Evolutionary conservation across 2,888 invertebrate species (phyloP), one percentile per base, ranked within the genome.

Genomic region (Mactromeris polynyma): DNA sequence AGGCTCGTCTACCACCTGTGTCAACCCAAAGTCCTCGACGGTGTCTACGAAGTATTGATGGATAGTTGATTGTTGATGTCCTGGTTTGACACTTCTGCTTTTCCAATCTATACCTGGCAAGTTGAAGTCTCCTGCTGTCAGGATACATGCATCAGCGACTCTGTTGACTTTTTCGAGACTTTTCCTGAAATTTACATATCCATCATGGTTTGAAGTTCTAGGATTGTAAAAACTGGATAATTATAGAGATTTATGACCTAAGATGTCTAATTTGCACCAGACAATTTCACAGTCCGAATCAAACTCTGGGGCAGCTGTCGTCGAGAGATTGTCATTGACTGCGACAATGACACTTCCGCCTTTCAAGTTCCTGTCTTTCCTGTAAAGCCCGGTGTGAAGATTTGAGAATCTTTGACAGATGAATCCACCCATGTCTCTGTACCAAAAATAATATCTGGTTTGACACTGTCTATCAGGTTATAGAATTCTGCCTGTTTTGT

Each of bases 311-410:
- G 40, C 80, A n/a, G 87, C 17, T 54, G 87, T 69, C 31, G 46
- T 77, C 0, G 26, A 33, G 19, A 89, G 42, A 17, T 81, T 36
- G 9, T 85, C 80, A 17, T 73, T 84, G 26, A 91, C 54, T 14
- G 90, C 90, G n/a, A 91, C 36, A 31, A 90, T 64, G 11, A 89
- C 91, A 31, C 90, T 89, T 14, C 91, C 87, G 19, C 85, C 89
- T 51, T 82, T 87, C 21, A 79, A 14, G 7, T 85, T 85, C n/a
- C 91, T 40, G 78, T 88, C 90, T 14, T 90, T 90, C 11, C 88
- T 17, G 42, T 81, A 89, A n/a, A 90, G 0, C 51, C n/a, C 17
- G 69, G 31, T 80, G 89, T 87, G 33, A 91, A 80, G 19, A 91
- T 84, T 69, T 89, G 85, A 31, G 31, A 19, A 26, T 88, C 88